Evolutionary conservation across 2,797 vertebrate genomes (phyloP).

Genomic region (Darevskia mixta): DNA sequence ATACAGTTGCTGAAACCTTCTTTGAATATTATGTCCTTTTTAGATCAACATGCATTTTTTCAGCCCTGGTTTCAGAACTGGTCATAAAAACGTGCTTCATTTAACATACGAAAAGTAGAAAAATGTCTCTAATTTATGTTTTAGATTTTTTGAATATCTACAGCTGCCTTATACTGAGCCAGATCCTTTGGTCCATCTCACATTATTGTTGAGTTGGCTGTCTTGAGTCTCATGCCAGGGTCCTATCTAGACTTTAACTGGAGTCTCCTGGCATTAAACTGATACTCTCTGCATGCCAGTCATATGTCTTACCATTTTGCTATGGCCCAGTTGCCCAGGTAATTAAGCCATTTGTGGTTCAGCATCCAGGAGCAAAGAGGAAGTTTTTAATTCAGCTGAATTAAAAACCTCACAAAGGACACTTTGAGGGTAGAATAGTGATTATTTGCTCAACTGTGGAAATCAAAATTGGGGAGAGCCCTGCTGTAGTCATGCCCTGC

Average conservation of each 20-base stretch:
- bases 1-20: neutral
- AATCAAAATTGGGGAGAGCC: too few species aligned
- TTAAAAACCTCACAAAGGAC: neutral
- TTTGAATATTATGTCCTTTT: neutral
- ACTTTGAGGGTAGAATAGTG: neutral
- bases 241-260: neutral
- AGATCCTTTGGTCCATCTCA: neutral
- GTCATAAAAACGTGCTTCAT: too few species aligned
- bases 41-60: neutral
- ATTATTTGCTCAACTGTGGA: neutral
- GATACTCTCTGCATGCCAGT: neutral
- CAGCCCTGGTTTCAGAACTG: neutral
- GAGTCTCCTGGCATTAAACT: neutral
- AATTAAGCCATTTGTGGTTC: neutral
- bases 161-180: too few species aligned
- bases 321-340: neutral
- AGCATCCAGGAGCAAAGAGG: neutral
- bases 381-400: neutral
- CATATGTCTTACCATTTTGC: neutral
- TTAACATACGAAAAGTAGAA: neutral
- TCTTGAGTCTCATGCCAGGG: neutral
- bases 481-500: too few species aligned
- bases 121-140: neutral
- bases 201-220: neutral
- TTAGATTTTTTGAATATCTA: neutral